A percentile compares a stretch with the other conserved stretches of the same genome.
Evolutionary conservation across 2,113 vertebrate species (phyloP).

Genomic region (Antechinus stuartii): DNA sequence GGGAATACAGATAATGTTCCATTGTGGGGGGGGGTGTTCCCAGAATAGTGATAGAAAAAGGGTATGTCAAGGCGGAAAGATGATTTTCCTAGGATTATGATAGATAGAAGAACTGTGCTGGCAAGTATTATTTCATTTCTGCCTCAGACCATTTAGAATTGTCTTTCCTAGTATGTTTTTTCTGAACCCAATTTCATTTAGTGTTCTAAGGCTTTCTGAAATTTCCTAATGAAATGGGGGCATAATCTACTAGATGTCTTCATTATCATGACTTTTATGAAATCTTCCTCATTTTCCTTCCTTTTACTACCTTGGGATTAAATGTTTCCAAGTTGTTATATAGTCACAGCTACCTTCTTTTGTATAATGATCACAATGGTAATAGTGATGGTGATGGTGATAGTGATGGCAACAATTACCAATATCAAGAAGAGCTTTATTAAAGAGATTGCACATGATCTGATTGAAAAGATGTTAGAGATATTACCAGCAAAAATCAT

Average conservation of each 20-base stretch:
- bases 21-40: slow-evolving; percentile 8
- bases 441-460: not conserved
- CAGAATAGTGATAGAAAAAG: slow-evolving; percentile 38
- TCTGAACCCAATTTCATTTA: slow-evolving; percentile 60
- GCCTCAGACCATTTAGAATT: slow-evolving; percentile 41
- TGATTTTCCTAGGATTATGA: slow-evolving; percentile 49
- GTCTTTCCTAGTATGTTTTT: slow-evolving; percentile 60
- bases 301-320: not conserved
- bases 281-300: slow-evolving; percentile 10
- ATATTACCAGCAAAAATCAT: not conserved
- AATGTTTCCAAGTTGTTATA: not conserved
- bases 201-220: slow-evolving; percentile 65
- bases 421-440: not conserved
- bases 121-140: not conserved
- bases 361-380: not conserved
- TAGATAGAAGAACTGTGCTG: slow-evolving; percentile 24
- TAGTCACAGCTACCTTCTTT: not conserved
- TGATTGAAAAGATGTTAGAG: not conserved
- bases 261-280: slow-evolving; percentile 57
- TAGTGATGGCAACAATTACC: not conserved
- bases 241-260: slow-evolving; percentile 49
- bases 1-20: slow-evolving; percentile 47
- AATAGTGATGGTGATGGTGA: not conserved
- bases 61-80: not conserved
- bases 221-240: not conserved